These are phyloP conservation scores for Ectemnius lituratus DNA, from an alignment of 2,888 invertebrate species.

Conservation along the genomic window DNA sequence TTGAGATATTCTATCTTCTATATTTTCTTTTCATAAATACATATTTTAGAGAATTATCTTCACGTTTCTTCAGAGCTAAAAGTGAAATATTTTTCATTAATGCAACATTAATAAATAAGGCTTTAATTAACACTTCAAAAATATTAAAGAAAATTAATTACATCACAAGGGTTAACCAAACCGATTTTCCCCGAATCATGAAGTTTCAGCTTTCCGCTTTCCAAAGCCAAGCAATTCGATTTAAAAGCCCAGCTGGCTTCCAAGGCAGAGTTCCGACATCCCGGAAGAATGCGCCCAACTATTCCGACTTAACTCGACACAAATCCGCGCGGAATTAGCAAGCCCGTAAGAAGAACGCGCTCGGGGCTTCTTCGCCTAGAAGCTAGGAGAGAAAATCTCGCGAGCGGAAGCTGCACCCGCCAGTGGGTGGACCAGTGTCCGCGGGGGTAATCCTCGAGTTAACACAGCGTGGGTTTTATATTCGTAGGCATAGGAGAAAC, in stretches of 20 bases:
- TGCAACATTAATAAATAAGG: no score
- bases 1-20: no score
- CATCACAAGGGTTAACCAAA: no score
- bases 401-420: neutral
- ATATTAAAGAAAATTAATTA: no score
- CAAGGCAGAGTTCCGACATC: slow-evolving; percentile 3
- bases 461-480: slow-evolving; percentile 39
- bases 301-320: slow-evolving; percentile 18
- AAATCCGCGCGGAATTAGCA: neutral
- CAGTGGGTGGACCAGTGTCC: slow-evolving; percentile 28
- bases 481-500: slow-evolving; percentile 13
- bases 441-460: slow-evolving; percentile 41
- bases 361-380: neutral
- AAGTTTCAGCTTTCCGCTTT: no score
- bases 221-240: no score
- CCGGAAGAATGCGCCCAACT: slow-evolving; percentile 15
- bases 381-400: neutral
- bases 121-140: no score
- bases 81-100: no score
- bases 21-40: no score
- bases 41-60: no score
- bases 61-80: no score
- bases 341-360: neutral
- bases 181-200: no score
- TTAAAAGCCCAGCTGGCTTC: neutral